phyloP scores from a whole-genome alignment of 1,140 invertebrate species.

The Procambarus virginalis region DNA sequence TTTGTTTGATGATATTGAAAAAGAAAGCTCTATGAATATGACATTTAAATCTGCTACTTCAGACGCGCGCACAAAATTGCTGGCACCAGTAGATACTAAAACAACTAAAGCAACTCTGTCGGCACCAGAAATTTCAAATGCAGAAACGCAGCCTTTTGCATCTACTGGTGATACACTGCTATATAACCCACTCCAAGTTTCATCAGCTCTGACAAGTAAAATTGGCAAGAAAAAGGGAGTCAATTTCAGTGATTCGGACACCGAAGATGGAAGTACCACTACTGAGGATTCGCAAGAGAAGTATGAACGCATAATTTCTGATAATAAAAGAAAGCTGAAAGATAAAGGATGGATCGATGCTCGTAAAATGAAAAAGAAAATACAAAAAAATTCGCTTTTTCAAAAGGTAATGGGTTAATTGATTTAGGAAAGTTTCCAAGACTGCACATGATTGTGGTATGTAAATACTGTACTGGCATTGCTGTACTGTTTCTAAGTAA shows the following conservation, averaged over 20 bases:
- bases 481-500: not conserved
- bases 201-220: not conserved
- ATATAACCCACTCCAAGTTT: not conserved
- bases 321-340: slow-evolving; percentile 1
- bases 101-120: not conserved
- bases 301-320: slow-evolving; percentile 10
- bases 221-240: not conserved
- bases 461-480: not conserved
- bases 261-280: not conserved
- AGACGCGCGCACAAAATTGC: not conserved
- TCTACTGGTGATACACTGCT: not conserved
- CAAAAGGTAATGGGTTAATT: not conserved
- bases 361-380: not conserved
- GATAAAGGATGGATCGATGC: not conserved
- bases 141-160: not conserved
- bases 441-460: not conserved
- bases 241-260: not conserved
- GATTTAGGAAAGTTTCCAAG: not conserved
- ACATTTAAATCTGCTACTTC: not conserved
- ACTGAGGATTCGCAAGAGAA: not conserved
- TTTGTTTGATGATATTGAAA: not conserved
- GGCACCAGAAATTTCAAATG: not conserved
- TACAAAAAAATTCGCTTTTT: not conserved
- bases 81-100: not conserved
- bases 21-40: not conserved